Conservation (phyloP, 1,140 invertebrate species). For the Brachionus manjavacas region DNA sequence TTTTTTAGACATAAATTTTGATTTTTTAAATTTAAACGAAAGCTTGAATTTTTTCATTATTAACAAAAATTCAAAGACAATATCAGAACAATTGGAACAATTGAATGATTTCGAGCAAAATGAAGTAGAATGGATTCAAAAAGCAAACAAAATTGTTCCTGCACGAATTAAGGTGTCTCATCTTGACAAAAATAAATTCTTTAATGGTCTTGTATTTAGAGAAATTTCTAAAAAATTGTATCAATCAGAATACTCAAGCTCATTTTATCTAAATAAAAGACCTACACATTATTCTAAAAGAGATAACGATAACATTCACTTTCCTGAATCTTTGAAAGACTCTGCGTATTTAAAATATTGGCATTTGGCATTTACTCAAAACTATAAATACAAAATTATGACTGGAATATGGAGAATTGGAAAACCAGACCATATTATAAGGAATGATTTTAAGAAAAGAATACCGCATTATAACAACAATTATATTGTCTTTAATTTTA, state of each 20-base stretch:
- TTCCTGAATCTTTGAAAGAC: no score
- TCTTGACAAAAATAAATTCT: not conserved
- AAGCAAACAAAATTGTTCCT: not conserved
- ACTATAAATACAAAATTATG: no score
- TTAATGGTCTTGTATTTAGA: not conserved
- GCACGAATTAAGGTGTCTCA: not conserved
- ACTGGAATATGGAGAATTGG: no score
- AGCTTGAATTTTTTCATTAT: not conserved
- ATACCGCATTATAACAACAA: no score
- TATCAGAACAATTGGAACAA: not conserved
- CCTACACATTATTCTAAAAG: no score
- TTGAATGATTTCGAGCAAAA: not conserved
- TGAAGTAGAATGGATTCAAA: not conserved
- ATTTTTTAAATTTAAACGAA: not conserved
- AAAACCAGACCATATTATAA: no score
- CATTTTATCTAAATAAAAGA: not conserved
- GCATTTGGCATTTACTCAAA: no score
- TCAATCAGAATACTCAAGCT: not conserved
- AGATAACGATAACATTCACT: no score
- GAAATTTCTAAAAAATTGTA: not conserved
- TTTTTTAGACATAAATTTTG: not conserved
- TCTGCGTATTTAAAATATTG: no score
- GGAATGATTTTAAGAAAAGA: no score
- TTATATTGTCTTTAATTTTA: not conserved
- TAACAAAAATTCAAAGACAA: not conserved